Percentiles rank a stretch among this genome's conserved stretches.
Conservation (phyloP, 1,140 invertebrate genomes). For the Drosophila hydei region DNA sequence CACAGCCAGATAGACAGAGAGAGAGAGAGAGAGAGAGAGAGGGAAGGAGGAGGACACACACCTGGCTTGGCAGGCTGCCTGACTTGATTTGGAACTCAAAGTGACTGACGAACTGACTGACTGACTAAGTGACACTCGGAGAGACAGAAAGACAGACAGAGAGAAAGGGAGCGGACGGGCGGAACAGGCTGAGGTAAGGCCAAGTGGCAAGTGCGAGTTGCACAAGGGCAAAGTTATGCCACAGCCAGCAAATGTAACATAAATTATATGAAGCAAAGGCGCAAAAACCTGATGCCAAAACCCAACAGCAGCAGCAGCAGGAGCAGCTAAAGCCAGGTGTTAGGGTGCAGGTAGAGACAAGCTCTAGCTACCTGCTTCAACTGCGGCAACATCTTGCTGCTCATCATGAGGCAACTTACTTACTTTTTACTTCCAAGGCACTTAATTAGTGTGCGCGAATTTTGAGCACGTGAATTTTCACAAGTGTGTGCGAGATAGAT, state of each 20-base stretch:
- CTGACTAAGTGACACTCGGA: constrained; percentile 48
- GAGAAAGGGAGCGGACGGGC: neutral
- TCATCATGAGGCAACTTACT: constrained; percentile 77
- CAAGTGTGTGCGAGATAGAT: constrained; percentile 55
- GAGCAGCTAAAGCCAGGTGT: constrained; percentile 7
- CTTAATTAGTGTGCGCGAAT: constrained; percentile 80
- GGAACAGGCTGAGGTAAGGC: neutral
- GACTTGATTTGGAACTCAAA: constrained; percentile 80
- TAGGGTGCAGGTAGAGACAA: neutral
- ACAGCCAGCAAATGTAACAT: constrained; percentile 78
- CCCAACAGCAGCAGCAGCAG: constrained; percentile 19
- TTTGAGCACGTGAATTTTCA: constrained; percentile 80
- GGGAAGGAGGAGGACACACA: too few relatives aligned
- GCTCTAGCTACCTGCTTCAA: constrained; percentile 1
- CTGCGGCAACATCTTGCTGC: constrained; percentile 35
- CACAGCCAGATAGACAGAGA: neutral
- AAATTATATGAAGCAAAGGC: constrained; percentile 79
- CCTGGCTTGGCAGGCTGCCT: constrained; percentile 26
- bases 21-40: too few relatives aligned
- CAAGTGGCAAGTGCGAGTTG: constrained; percentile 36
- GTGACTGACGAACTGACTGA: constrained; percentile 69
- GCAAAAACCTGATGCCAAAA: constrained; percentile 61
- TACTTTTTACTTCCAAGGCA: constrained; percentile 74
- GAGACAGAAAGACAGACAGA: constrained; percentile 10
- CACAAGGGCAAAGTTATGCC: constrained; percentile 67